Base-by-base conservation (phyloP, 2,797 vertebrate species). In the Dryobates pubescens region DNA sequence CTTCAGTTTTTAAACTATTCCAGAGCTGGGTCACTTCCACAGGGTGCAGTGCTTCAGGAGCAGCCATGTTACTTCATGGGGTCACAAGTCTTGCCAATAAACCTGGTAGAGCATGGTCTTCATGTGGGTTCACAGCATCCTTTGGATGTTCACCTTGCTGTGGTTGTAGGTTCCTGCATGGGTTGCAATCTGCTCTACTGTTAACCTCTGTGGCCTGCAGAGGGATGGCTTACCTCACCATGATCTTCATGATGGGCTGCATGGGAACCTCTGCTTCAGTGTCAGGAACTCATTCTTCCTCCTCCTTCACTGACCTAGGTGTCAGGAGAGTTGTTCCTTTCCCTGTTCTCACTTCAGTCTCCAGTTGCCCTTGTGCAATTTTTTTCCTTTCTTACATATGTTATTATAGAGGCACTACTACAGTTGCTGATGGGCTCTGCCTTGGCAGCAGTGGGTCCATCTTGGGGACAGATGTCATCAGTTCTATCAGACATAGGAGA, bases 341-440 rank as follows among this genome's bases (percentile, higher is more conserved):
- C 20, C 17, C 8, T 70, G 8, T 32, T 18, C 18, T 29, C 13
- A 17, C 7, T 32, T 27, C 14, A 51, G 7, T 51, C 36, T 70
- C 65, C 32, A 29, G 19, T 18, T 75, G 17, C 56, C 24, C 6
- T 38, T 41, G 29, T 5, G 7, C 29, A 61, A 10, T 8, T 32
- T 32, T 26, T 36, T 3, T 17, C 12, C 5, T 10, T 51, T 51
- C 29, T 22, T 59, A 61, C 9, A 11, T 22, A 13, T 12, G 15
- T 62, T 54, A 15, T 29, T 34, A 26, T 17, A 43, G 36, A 43
- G 14, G 24, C 9, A 12, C 17, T 36, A 15, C 17, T 13, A 17
- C 9, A 1, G 0, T 38, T 7, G 8, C 27, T 54, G 22, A 23
- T 45, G 7, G 22, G 13, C 30, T 84, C 3, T 2, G 11, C 47